Conservation (phyloP, 2,797 vertebrate species). For the Chiroxiphia lanceolata region DNA sequence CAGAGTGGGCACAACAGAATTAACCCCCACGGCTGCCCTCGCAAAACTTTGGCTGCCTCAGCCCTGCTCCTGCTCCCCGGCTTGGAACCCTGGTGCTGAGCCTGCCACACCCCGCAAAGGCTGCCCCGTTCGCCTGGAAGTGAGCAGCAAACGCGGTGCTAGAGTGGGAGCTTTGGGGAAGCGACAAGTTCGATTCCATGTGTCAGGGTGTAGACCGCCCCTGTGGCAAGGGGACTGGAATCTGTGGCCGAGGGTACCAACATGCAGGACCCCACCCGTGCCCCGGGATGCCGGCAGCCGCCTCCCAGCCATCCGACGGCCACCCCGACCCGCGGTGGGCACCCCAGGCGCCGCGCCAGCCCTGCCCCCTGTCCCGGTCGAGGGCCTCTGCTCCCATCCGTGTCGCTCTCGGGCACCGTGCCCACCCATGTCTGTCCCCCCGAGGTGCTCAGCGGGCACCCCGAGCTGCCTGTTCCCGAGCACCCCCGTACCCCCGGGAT, state of each 20-base stretch:
- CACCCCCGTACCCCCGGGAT: not conserved
- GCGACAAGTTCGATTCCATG: rapidly evolving
- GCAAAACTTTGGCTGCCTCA: not conserved
- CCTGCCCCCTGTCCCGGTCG: rapidly evolving
- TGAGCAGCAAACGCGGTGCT: not conserved
- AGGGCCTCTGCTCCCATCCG: not conserved
- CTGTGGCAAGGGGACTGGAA: not conserved
- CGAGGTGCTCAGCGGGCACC: not conserved
- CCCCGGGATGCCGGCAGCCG: not conserved
- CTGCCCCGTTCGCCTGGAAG: not conserved
- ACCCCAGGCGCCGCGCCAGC: not conserved
- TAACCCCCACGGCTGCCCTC: not conserved
- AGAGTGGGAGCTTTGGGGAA: not conserved
- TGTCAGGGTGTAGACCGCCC: too few relatives aligned
- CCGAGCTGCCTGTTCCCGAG: not conserved
- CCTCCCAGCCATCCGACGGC: not conserved
- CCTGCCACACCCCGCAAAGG: not conserved
- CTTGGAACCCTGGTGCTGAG: rapidly evolving
- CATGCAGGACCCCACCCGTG: rapidly evolving
- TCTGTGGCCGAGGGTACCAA: not conserved
- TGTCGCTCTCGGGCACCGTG: not conserved
- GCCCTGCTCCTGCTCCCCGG: not conserved
- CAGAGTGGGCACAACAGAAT: not conserved
- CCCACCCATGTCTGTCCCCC: not conserved
- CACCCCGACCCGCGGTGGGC: not conserved